A percentile compares a stretch with the other conserved stretches of the same genome.
Evolutionary conservation across 2,888 invertebrate genomes (phyloP).

Genomic region (Candidula unifasciata): DNA sequence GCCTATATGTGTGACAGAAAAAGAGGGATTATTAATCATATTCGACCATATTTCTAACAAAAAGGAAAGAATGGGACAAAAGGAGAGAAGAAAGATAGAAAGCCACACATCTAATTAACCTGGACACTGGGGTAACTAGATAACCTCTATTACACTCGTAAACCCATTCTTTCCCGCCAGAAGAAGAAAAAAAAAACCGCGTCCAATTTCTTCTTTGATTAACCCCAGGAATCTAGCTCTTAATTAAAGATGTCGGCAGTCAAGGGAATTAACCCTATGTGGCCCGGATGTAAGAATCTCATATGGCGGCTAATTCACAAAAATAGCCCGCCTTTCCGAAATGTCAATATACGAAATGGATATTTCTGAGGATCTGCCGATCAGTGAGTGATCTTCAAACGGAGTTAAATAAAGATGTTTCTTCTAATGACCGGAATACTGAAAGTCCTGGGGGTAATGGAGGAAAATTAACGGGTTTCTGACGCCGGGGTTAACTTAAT

Average conservation of each 20-base stretch:
- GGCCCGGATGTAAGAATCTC: neutral
- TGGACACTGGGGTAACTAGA: neutral
- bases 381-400: neutral
- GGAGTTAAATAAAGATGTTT: neutral
- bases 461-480: neutral
- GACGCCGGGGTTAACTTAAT: neutral
- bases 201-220: neutral
- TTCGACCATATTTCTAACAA: too few species aligned
- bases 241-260: slow-evolving; percentile 5
- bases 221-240: neutral
- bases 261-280: slow-evolving; percentile 1
- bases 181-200: neutral
- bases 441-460: neutral
- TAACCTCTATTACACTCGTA: neutral
- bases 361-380: neutral
- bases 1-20: too few species aligned
- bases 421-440: neutral
- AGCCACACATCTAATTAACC: neutral
- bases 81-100: neutral
- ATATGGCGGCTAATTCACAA: slow-evolving; percentile 18
- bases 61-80: too few species aligned
- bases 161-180: neutral
- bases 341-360: slow-evolving; percentile 17
- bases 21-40: too few species aligned
- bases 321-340: neutral